Conservation (phyloP, 2,888 invertebrate species). For the Agonum fuliginosum region DNA sequence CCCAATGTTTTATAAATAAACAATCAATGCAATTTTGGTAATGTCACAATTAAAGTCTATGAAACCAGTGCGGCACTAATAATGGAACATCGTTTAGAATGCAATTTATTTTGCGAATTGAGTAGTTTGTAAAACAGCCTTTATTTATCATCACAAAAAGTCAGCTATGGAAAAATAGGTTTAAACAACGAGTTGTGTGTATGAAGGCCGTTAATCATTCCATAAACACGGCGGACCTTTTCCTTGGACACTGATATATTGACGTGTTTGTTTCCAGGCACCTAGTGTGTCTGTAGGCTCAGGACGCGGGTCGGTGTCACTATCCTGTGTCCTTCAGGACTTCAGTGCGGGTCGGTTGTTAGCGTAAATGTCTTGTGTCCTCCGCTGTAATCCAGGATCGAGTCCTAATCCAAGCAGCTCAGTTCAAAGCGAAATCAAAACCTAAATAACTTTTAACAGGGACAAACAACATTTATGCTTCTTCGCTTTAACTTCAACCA, state of each 20-base stretch:
- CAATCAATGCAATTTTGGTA: no score
- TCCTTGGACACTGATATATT: conserved; percentile 25
- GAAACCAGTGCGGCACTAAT: no score
- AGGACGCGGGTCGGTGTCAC: no score
- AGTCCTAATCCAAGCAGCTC: not conserved
- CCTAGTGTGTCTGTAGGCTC: not conserved
- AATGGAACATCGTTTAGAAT: no score
- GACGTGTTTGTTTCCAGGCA: conserved; percentile 19
- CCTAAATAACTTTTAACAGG: conserved; percentile 26
- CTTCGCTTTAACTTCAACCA: conserved; percentile 23
- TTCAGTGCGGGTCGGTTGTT: conserved; percentile 1
- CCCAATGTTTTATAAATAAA: no score
- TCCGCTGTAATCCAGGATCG: conserved; percentile 6
- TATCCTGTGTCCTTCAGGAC: not conserved
- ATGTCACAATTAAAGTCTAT: no score
- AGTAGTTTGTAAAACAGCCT: no score
- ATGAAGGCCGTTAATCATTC: conserved; percentile 22
- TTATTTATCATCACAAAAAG: not conserved
- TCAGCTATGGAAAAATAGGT: not conserved
- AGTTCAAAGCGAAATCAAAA: conserved; percentile 26
- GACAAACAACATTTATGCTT: conserved; percentile 33
- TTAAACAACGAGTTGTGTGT: not conserved
- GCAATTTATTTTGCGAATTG: no score
- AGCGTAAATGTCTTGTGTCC: conserved; percentile 26
- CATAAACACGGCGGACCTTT: conserved; percentile 15